Evolutionary conservation across 2,797 vertebrate species (phyloP), one percentile per base, ranked within the genome.

Genomic region (Sebastes minor): DNA sequence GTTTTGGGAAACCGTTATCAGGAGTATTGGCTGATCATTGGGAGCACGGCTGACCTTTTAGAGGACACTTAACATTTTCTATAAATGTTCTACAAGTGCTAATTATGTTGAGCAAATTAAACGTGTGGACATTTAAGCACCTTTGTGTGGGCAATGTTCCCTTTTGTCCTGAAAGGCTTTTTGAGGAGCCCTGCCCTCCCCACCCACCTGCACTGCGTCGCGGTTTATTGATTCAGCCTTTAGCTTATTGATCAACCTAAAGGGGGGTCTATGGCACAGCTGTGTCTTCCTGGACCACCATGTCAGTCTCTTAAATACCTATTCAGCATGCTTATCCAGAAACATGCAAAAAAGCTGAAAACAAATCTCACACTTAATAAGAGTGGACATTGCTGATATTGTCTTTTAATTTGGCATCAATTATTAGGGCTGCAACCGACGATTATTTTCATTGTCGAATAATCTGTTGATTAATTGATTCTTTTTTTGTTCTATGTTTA

Each of bases 161-260:
- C 61, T 57, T 76, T 82, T 78, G 59, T 82, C 38, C 61, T 57
- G 56, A 61, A n/a, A 59, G 25, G 38, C n/a, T 78, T 81, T 75
- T 75, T 16, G 5, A 1, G 57, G 35, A n/a, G 0, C 76, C 33
- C 49, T 32, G 6, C 3, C 30, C 61, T 63, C 13, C 10, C 16
- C 8, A 20, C 6, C n/a, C 2, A 27, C 49, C 38, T 61, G 20
- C 14, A 20, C 81, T 60, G 72, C 73, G 71, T 73, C 64, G 23
- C 68, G 68, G 22, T 83, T 83, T 88, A 94, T 93, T 85, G 88
- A 92, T 92, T 80, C 78, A 84, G 80, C 72, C 72, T 79, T 75
- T 35, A 87, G 68, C 55, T 80, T 88, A 92, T 93, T 91, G 90
- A 94, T 93, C 27, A 53, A 46, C 49, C 64, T 62, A 42, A 32